These are phyloP conservation scores for Urocitellus parryii DNA, from an alignment of 2,113 vertebrate species.

Conservation along the genomic window DNA sequence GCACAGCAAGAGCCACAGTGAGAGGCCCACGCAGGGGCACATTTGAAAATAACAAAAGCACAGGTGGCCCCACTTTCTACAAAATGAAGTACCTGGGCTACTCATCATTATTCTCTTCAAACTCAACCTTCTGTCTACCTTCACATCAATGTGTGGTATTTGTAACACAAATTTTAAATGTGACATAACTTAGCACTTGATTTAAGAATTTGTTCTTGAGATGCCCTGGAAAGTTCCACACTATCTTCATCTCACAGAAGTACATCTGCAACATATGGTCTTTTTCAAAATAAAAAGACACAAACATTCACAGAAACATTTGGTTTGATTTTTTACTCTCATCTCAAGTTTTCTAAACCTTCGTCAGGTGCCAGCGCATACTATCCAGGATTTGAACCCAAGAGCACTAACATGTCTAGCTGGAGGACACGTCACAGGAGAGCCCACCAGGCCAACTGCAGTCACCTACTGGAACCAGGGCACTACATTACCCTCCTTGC, in stretches of 20 bases:
- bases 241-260: neutral
- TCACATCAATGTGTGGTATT: neutral
- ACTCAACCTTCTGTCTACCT: neutral
- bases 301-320: neutral
- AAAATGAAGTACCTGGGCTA: neutral
- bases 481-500: neutral
- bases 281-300: slow-evolving; percentile 46
- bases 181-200: neutral
- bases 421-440: neutral
- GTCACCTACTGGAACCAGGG: neutral
- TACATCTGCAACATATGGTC: neutral
- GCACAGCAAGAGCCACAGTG: accelerated
- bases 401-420: neutral
- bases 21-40: accelerated
- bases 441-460: neutral
- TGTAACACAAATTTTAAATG: neutral
- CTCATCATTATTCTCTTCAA: neutral
- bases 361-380: neutral
- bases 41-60: neutral
- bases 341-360: slow-evolving; percentile 10
- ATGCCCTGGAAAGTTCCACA: neutral
- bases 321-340: slow-evolving; percentile 12
- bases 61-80: neutral
- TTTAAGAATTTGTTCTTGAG: neutral
- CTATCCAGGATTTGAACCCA: neutral